Base-by-base conservation (phyloP, 2,888 invertebrate species). In the Hyalella azteca region DNA sequence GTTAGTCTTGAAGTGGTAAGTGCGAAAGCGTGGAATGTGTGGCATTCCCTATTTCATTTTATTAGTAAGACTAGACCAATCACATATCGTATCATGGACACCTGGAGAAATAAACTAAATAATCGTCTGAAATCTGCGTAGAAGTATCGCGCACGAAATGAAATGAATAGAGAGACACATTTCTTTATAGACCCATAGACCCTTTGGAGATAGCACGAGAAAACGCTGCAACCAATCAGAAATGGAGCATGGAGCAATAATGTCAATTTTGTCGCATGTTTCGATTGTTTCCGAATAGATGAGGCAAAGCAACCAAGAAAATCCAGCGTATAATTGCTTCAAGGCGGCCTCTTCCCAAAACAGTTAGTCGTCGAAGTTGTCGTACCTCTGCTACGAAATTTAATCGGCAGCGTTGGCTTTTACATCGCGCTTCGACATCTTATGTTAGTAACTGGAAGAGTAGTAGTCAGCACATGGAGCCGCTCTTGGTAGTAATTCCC, bases 401-500 rank as follows among this genome's bases (percentile, higher is more conserved):
- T 36, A 36, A n/a, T 66, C 66, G 66, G 66, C 66, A 66, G 66
- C 36, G 66, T 66, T 66, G 66, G 66, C 36, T 36, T 36, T 13
- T 66, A 19, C 29, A 29, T 66, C 36, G 39, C 36, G 29, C 66
- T 36, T 66, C 66, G 36, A 36, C 66, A 66, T 66, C 66, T 32
- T 66, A 45, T 39, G 75, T 75, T 75, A 75, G 45, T 75, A 75
- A 75, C 75, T 75, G 26, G 75, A 75, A 90, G 95, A 95, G 91
- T 95, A 95, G 90, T 94, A 94, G 87, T 95, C 95, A 29, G 95
- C 95, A 86, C 91, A 90, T 87, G 82, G 84, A n/a, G 79, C 49
- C 49, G 73, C 48, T 39, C 82, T 78, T 32, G 84, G 75, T 54
- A 94, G 92, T 86, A 91, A 89, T 89, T 95, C 95, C 85, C 95